Percentiles rank a stretch among this genome's conserved stretches.
phyloP scores from a whole-genome alignment of 2,113 vertebrate species.

The Cochlearius cochlearius region DNA sequence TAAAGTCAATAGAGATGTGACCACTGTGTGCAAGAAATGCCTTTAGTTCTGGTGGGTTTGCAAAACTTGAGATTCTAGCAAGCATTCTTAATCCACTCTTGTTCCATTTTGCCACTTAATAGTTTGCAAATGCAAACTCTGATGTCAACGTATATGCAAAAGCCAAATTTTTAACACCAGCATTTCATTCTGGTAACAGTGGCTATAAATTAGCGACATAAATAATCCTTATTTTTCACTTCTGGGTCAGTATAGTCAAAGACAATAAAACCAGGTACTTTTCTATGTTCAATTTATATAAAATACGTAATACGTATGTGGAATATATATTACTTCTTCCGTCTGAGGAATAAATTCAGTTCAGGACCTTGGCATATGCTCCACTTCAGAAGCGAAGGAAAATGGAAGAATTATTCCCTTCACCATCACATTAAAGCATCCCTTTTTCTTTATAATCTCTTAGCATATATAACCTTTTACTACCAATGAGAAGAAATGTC shows the following conservation, averaged over 20 bases:
- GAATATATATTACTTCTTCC: background rate
- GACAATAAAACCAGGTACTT: background rate
- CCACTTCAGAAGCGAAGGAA: background rate
- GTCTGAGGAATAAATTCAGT: background rate
- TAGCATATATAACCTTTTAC: slow-evolving; percentile 15
- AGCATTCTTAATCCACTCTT: background rate
- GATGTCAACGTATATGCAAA: background rate
- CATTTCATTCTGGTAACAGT: background rate
- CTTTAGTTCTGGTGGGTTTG: background rate
- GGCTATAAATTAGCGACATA: background rate
- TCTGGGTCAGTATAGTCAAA: background rate
- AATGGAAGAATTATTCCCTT: slow-evolving; percentile 21
- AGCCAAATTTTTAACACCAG: background rate
- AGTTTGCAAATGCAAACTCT: background rate
- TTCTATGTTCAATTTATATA: background rate
- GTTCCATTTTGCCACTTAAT: background rate
- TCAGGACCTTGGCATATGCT: background rate
- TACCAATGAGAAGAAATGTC: background rate
- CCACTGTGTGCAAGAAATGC: background rate
- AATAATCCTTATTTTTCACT: background rate
- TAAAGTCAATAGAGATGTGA: background rate
- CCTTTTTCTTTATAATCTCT: background rate
- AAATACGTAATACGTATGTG: accelerated
- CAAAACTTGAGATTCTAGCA: background rate
- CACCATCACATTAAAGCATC: background rate